These are phyloP conservation scores for Philopotamus ludificatus DNA, from an alignment of 1,140 invertebrate species.

Conservation along the genomic window DNA sequence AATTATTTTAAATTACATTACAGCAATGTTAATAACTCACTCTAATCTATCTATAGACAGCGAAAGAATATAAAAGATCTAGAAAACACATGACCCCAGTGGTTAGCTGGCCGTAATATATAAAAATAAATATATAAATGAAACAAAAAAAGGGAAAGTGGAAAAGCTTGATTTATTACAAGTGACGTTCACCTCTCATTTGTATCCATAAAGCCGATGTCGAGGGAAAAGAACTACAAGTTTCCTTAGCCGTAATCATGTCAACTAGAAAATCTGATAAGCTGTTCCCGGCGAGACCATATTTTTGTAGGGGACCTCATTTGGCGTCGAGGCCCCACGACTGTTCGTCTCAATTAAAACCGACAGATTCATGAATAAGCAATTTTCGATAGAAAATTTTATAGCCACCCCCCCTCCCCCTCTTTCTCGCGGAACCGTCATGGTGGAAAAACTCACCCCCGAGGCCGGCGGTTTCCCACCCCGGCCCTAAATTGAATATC, in stretches of 20 bases:
- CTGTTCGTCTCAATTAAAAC: slow-evolving; percentile 39
- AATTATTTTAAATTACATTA: too few relatives aligned
- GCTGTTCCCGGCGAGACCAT: slow-evolving; percentile 29
- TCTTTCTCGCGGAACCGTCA: neutral
- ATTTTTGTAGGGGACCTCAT: slow-evolving; percentile 33
- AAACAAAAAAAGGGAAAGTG: too few relatives aligned
- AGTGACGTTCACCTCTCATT: slow-evolving; percentile 2
- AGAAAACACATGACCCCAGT: too few relatives aligned
- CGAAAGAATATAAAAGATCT: too few relatives aligned
- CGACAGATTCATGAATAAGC: slow-evolving; percentile 38
- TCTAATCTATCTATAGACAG: too few relatives aligned
- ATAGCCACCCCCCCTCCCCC: neutral
- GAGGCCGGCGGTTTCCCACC: neutral
- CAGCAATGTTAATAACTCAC: too few relatives aligned
- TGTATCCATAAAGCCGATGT: slow-evolving; percentile 3
- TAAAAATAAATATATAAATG: too few relatives aligned
- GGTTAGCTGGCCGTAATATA: too few relatives aligned
- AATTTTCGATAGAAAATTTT: slow-evolving; percentile 36
- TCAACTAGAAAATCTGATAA: slow-evolving; percentile 40
- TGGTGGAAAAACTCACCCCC: neutral
- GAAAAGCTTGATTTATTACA: slow-evolving; percentile 8
- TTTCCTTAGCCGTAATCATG: slow-evolving; percentile 32
- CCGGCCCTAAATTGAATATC: slow-evolving; percentile 23
- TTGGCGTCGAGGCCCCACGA: slow-evolving; percentile 29
- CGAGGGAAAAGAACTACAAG: slow-evolving; percentile 4